A percentile compares a stretch with the other conserved stretches of the same genome.
Conservation (phyloP, 1,140 invertebrate genomes). For the Steinernema khuongi region DNA sequence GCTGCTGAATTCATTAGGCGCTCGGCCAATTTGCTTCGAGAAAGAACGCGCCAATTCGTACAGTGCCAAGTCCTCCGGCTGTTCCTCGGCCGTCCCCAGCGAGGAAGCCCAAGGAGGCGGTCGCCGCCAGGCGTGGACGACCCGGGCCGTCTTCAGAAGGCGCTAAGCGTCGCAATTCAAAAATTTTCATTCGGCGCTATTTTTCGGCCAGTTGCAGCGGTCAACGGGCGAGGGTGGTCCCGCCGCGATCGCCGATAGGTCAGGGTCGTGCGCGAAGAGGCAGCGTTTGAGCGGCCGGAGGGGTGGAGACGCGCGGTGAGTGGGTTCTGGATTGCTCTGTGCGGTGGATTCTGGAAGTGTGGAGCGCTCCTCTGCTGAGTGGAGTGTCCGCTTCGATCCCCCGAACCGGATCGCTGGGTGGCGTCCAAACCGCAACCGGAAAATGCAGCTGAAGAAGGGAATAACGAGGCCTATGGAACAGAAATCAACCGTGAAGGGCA, state of each 20-base stretch:
- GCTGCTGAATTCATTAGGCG: background rate
- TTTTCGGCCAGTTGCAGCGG: background rate
- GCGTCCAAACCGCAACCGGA: too few relatives aligned
- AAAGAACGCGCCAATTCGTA: background rate
- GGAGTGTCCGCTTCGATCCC: too few relatives aligned
- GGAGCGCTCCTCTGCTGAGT: too few relatives aligned
- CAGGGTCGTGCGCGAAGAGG: background rate
- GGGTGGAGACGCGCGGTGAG: background rate
- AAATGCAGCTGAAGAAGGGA: too few relatives aligned
- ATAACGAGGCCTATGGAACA: too few relatives aligned
- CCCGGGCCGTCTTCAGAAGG: background rate
- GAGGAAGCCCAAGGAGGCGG: background rate
- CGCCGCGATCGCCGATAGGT: background rate
- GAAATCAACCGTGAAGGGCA: too few relatives aligned
- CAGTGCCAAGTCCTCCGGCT: background rate
- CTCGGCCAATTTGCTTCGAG: too few relatives aligned
- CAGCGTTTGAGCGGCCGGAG: background rate
- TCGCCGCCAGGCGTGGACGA: background rate
- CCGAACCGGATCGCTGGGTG: too few relatives aligned
- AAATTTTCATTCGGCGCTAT: constrained; percentile 11
- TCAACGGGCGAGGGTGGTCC: too few relatives aligned
- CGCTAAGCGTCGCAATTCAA: background rate
- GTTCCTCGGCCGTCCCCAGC: too few relatives aligned
- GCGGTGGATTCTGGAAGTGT: too few relatives aligned
- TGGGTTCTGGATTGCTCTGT: too few relatives aligned